phyloP scores from a whole-genome alignment of 2,113 vertebrate genomes.

The Cyprinus carpio region DNA sequence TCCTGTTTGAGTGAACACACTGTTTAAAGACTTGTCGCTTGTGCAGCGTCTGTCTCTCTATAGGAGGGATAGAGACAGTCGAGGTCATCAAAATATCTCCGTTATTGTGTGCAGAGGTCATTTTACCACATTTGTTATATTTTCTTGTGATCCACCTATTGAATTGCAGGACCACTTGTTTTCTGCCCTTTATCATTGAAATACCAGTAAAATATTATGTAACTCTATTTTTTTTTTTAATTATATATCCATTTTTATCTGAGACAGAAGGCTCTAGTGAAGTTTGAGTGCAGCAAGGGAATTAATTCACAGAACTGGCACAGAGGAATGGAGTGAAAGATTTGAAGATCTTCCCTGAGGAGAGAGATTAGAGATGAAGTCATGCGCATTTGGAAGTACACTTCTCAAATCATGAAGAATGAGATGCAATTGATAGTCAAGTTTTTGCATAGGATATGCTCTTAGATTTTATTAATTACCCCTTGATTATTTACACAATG shows the following conservation, averaged over 20 bases:
- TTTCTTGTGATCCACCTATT: background rate
- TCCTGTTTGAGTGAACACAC: constrained; percentile 30
- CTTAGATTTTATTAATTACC: background rate
- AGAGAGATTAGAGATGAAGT: constrained; percentile 23
- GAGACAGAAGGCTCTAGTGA: constrained; percentile 12
- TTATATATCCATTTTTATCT: constrained; percentile 7
- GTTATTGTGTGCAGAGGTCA: background rate
- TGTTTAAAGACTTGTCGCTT: constrained; percentile 24
- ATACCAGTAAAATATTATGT: background rate
- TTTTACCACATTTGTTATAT: background rate
- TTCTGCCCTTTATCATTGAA: background rate
- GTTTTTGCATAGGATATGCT: background rate
- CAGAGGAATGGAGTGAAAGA: constrained; percentile 19
- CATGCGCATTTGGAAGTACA: background rate
- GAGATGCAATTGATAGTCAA: background rate
- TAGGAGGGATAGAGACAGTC: background rate
- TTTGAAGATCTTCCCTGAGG: constrained; percentile 8
- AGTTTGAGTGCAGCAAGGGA: constrained; percentile 6
- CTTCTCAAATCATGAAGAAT: background rate
- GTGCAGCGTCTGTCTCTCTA: background rate
- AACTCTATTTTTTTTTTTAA: background rate
- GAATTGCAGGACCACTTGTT: background rate
- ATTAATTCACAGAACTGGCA: constrained; percentile 13
- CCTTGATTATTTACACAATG: background rate
- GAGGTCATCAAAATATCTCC: background rate